These are phyloP conservation scores for Metridium senile DNA, from an alignment of 92 coral and sea anemone species.

Conservation along the genomic window DNA sequence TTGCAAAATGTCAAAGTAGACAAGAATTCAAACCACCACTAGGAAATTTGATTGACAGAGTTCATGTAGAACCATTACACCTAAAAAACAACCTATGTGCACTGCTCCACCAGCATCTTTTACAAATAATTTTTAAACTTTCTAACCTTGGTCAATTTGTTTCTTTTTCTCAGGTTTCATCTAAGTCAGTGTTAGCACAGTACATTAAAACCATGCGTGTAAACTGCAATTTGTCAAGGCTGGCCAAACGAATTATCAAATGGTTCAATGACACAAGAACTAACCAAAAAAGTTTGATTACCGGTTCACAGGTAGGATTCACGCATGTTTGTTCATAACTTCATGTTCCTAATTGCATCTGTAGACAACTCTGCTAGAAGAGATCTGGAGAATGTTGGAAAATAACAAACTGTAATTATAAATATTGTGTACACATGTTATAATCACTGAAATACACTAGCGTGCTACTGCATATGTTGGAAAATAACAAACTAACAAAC, in stretches of 20 bases:
- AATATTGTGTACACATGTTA: too few species aligned
- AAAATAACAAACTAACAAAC: too few species aligned
- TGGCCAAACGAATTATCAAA: conserved; percentile 45
- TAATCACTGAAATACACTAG: too few species aligned
- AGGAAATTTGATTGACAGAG: conserved; percentile 49
- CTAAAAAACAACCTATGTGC: conserved; percentile 65
- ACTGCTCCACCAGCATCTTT: conserved; percentile 32
- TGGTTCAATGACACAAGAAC: conserved; percentile 57
- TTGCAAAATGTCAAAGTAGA: conserved; percentile 41
- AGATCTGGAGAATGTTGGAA: neutral
- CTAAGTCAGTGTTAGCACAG: conserved; percentile 33
- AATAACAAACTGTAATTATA: too few species aligned
- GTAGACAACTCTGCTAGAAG: conserved; percentile 33
- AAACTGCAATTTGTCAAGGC: conserved; percentile 34
- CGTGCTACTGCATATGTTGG: too few species aligned
- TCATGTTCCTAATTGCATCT: conserved; percentile 56
- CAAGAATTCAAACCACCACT: conserved; percentile 63
- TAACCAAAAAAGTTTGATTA: conserved; percentile 47
- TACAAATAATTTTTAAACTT: conserved; percentile 27
- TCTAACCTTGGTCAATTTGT: conserved; percentile 34
- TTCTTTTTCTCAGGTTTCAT: conserved; percentile 40
- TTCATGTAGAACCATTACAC: conserved; percentile 71
- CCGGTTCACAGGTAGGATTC: conserved; percentile 28
- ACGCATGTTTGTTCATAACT: conserved; percentile 46
- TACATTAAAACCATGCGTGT: conserved; percentile 22